These are phyloP conservation scores for Neodon shergylaensis DNA, from an alignment of 2,113 vertebrate genomes.

Conservation along the genomic window DNA sequence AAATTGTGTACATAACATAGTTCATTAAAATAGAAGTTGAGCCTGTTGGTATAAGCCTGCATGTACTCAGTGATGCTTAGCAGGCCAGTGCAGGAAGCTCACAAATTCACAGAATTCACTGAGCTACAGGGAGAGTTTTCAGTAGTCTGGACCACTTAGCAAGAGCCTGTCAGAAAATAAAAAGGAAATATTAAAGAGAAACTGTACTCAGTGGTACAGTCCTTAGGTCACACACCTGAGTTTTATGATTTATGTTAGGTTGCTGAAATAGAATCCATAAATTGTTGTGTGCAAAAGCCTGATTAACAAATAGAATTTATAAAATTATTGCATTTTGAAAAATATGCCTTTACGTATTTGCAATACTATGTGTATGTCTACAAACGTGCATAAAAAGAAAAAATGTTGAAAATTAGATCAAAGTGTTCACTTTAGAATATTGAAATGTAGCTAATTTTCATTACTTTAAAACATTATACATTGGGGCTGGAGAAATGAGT, in stretches of 20 bases:
- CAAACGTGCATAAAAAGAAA: neutral
- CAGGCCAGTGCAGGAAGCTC: neutral
- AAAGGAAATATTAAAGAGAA: too few species aligned
- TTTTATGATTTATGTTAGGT: neutral
- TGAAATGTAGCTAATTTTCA: neutral
- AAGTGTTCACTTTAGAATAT: neutral
- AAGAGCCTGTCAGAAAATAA: neutral
- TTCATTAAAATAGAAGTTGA: neutral
- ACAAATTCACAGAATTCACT: neutral
- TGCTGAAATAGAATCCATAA: neutral
- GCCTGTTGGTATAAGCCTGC: neutral
- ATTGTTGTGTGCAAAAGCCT: neutral
- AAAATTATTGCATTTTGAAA: slow-evolving; percentile 32
- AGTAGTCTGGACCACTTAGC: neutral
- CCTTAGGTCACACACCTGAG: neutral
- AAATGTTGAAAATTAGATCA: neutral
- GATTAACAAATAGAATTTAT: slow-evolving; percentile 11
- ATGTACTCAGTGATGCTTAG: neutral
- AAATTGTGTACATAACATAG: neutral
- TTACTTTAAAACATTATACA: neutral
- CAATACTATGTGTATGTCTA: neutral
- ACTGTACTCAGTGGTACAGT: neutral
- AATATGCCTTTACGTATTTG: neutral
- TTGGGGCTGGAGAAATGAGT: neutral
- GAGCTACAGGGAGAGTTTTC: neutral